A percentile compares a stretch with the other conserved stretches of the same genome.
Conservation (phyloP, 2,888 invertebrate species). For the Salpingus planirostris region DNA sequence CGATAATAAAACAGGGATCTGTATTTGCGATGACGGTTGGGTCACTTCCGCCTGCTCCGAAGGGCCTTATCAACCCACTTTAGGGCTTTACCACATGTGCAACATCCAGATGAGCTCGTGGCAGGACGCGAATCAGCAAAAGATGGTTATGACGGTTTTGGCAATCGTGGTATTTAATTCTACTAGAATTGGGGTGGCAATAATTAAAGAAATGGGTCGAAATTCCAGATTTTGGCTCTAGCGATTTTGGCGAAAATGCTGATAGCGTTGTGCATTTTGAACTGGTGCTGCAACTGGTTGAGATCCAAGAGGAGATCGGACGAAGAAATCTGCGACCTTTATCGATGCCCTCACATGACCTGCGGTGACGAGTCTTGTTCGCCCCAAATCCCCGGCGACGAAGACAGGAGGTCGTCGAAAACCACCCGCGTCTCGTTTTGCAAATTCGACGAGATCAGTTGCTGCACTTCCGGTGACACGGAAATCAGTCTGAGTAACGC, state of each 20-base stretch:
- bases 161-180: constrained; percentile 33
- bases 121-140: constrained; percentile 30
- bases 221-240: constrained; percentile 22
- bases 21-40: constrained; percentile 40
- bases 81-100: constrained; percentile 41
- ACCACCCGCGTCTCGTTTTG: constrained; percentile 7
- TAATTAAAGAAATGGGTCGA: not conserved
- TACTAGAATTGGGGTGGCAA: too few species aligned
- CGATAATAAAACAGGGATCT: constrained; percentile 33
- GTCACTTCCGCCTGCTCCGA: constrained; percentile 32
- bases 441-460: constrained; percentile 3
- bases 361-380: constrained; percentile 4
- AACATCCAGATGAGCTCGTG: constrained; percentile 37
- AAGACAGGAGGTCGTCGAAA: constrained; percentile 5
- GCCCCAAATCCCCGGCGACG: too few species aligned
- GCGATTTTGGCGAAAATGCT: constrained; percentile 27
- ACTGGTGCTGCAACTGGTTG: constrained; percentile 23
- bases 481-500: too few species aligned
- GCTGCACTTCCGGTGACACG: not conserved
- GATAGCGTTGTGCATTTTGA: constrained; percentile 27
- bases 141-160: constrained; percentile 31
- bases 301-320: constrained; percentile 1
- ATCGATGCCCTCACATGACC: constrained; percentile 3
- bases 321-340: constrained; percentile 6
- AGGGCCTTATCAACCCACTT: constrained; percentile 32